Conservation (phyloP, 1,140 invertebrate species). For the Physella acuta region DNA sequence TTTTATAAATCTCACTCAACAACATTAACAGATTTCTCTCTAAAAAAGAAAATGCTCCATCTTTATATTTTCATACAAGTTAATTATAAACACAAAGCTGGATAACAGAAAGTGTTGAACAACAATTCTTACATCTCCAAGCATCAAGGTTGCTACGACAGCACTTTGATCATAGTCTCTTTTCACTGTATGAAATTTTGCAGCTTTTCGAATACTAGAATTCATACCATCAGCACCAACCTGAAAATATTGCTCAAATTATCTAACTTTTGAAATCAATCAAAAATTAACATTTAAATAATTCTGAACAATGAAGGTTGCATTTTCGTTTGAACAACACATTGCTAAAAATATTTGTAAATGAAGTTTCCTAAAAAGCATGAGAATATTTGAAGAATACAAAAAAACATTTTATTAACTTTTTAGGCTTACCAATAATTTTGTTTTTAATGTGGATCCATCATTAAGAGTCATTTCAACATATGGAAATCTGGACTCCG, state of each 20-base stretch:
- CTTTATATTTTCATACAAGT: too few relatives aligned
- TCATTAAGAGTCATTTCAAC: constrained; percentile 57
- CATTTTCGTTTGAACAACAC: too few relatives aligned
- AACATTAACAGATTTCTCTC: too few relatives aligned
- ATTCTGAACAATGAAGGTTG: too few relatives aligned
- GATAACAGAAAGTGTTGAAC: too few relatives aligned
- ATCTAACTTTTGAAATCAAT: constrained; percentile 14
- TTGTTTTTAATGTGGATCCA: constrained; percentile 58
- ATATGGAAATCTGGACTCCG: constrained; percentile 37
- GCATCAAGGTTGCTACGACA: constrained; percentile 83
- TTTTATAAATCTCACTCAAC: too few relatives aligned
- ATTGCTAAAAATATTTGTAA: too few relatives aligned
- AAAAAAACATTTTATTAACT: background rate
- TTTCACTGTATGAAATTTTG: constrained; percentile 75
- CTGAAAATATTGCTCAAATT: constrained; percentile 53
- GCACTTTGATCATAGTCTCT: constrained; percentile 88
- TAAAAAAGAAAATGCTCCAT: too few relatives aligned
- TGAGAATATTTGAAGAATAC: too few relatives aligned
- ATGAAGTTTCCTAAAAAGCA: too few relatives aligned
- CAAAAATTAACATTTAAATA: background rate
- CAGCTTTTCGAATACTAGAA: constrained; percentile 79
- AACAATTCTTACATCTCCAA: constrained; percentile 46
- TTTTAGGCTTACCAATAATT: constrained; percentile 64
- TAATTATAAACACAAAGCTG: too few relatives aligned
- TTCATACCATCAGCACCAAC: constrained; percentile 92